Evolutionary conservation across 2,888 invertebrate genomes (phyloP).

Genomic region (Quadroppia sp.): DNA sequence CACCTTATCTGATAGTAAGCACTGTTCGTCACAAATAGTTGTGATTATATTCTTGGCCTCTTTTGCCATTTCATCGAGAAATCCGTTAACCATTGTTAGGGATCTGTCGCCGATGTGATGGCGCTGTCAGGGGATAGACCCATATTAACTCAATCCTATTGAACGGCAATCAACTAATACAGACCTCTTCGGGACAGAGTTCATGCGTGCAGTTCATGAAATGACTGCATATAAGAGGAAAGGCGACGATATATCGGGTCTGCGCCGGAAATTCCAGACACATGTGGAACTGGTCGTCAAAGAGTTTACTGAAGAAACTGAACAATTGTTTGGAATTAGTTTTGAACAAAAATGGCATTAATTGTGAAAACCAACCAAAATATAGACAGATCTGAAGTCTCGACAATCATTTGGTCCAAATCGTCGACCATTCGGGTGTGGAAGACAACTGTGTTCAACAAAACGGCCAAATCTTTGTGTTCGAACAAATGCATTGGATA

Average conservation of each 20-base stretch:
- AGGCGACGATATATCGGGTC: constrained; percentile 94
- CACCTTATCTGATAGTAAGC: constrained; percentile 86
- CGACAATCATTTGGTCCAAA: constrained; percentile 90
- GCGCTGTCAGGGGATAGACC: constrained; percentile 56
- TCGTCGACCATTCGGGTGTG: constrained; percentile 98
- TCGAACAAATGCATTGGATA: constrained; percentile 71
- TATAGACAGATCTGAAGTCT: constrained; percentile 93
- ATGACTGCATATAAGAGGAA: constrained; percentile 95
- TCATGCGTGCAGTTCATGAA: constrained; percentile 98
- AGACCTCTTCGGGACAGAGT: constrained; percentile 90
- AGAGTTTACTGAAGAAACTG: constrained; percentile 87
- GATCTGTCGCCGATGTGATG: constrained; percentile 94
- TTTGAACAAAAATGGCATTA: background rate
- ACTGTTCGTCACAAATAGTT: constrained; percentile 96
- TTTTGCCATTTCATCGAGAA: constrained; percentile 97
- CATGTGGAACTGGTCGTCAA: constrained; percentile 97
- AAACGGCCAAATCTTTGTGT: constrained; percentile 77
- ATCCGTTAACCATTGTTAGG: constrained; percentile 92
- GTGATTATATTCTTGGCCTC: constrained; percentile 98
- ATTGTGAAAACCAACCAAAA: constrained; percentile 64
- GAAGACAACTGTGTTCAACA: constrained; percentile 91
- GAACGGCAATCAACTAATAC: no score
- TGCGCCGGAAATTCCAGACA: constrained; percentile 98
- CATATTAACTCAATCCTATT: no score
- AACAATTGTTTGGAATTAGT: constrained; percentile 41